Conservation (phyloP, 1,140 invertebrate genomes). For the Halesus radiatus region DNA sequence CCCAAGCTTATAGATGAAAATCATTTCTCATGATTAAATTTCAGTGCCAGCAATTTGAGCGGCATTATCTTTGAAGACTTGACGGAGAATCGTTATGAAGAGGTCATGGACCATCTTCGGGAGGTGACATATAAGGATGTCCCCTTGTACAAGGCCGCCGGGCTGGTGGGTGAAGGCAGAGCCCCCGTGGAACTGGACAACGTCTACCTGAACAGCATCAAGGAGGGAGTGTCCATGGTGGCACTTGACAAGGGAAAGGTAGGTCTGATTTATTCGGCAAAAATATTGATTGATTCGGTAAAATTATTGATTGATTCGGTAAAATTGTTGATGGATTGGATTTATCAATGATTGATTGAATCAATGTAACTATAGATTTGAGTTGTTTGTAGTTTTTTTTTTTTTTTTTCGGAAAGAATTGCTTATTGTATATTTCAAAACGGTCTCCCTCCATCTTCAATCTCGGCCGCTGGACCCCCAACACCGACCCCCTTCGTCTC, state of each 20-base stretch:
- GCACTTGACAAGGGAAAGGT: constrained; percentile 52
- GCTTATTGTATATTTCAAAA: no score
- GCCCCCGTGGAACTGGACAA: constrained; percentile 51
- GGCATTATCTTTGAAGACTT: constrained; percentile 36
- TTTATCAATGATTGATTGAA: no score
- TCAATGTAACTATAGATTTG: no score
- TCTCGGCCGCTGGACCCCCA: no score
- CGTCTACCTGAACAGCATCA: constrained; percentile 51
- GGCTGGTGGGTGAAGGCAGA: constrained; percentile 39
- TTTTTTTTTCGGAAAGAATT: no score
- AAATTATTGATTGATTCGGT: not conserved
- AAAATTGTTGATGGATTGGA: no score
- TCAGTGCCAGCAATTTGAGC: constrained; percentile 5
- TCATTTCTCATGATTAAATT: no score
- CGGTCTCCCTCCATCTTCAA: no score
- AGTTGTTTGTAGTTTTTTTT: no score
- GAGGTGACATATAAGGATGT: constrained; percentile 44
- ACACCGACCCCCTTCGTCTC: no score
- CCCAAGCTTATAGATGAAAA: no score
- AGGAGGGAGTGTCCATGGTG: constrained; percentile 51
- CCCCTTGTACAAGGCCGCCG: constrained; percentile 51
- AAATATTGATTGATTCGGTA: no score
- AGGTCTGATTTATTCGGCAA: not conserved
- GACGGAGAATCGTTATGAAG: constrained; percentile 44
- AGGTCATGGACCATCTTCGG: constrained; percentile 51